These are phyloP conservation scores for Parus major DNA, from an alignment of 2,113 vertebrate species.

Conservation along the genomic window DNA sequence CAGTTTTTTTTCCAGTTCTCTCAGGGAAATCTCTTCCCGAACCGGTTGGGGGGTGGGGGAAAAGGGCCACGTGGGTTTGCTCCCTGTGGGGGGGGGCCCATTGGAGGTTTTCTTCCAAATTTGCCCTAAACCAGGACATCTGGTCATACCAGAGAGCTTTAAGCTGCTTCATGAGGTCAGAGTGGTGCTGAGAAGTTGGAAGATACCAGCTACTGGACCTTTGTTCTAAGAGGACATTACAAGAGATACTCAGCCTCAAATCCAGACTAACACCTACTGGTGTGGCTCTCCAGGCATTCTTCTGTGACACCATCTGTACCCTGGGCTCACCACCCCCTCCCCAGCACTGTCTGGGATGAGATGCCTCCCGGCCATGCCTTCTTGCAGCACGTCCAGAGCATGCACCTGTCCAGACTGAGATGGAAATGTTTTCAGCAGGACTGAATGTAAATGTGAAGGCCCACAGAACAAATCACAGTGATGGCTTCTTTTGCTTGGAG, in stretches of 20 bases:
- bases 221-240: neutral
- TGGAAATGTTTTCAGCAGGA: neutral
- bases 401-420: accelerated
- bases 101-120: too few species aligned
- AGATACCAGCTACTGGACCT: neutral
- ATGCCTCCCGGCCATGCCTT: accelerated
- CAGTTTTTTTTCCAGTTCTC: too few species aligned
- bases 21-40: too few species aligned
- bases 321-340: neutral
- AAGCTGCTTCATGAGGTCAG: neutral
- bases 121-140: too few species aligned
- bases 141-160: neutral
- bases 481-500: neutral
- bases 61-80: too few species aligned
- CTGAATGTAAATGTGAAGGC: neutral
- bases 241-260: neutral
- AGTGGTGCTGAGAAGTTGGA: neutral
- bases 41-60: too few species aligned
- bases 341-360: accelerated
- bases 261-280: neutral
- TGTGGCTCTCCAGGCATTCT: neutral
- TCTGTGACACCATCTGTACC: neutral
- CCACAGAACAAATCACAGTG: accelerated
- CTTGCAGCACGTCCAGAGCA: neutral
- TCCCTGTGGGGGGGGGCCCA: too few species aligned